Base-by-base conservation (phyloP, 2,888 invertebrate genomes). In the Leucania comma region DNA sequence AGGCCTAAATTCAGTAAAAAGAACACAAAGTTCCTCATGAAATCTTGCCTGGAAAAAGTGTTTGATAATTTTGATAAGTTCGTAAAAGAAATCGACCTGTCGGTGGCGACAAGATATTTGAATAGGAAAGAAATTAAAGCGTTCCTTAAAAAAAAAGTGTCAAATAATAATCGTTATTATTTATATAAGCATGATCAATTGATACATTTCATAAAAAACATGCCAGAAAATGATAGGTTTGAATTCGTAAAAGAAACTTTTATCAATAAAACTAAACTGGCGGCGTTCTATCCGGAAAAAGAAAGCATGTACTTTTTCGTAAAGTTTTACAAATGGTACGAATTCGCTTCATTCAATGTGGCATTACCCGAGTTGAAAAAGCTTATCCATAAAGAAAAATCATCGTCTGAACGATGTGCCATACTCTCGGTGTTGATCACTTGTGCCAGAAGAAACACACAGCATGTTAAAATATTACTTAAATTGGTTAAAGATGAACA, bases 401-500 rank as follows among this genome's bases (percentile, higher is more conserved):
- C 88, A 46, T 88, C 92, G 8, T 78, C 75, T 24, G 90, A 91
- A 74, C 87, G 94, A 75, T 86, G 81, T 65, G 71, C 78, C 3
- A 93, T 94, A 63, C 80, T 94, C 17, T 84, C 81, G 42, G 84
- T 93, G 10, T 70, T 95, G 12, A 60, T 93, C n/a, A 71, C 72
- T 3, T 90, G 89, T 62, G 90, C 94, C 20, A 77, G 84, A 32
- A 75, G 68, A 0, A 90, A 92, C 61, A 75, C 75, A 42, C 72
- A 88, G 46, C 75, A 93, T 72, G 68, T 93, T 26, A 85, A 89
- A 38, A 83, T 85, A 29, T 65, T 94, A 1, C 71, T 95, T 1
- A 85, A 92, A 72, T 92, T 89, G 77, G 93, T 91, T 75, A 82
- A 86, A 14, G 90, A 92, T 9, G 91, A 91, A 71, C 93, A 94